Conservation (phyloP, 2,113 vertebrate species). For the Sminthopsis crassicaudata region DNA sequence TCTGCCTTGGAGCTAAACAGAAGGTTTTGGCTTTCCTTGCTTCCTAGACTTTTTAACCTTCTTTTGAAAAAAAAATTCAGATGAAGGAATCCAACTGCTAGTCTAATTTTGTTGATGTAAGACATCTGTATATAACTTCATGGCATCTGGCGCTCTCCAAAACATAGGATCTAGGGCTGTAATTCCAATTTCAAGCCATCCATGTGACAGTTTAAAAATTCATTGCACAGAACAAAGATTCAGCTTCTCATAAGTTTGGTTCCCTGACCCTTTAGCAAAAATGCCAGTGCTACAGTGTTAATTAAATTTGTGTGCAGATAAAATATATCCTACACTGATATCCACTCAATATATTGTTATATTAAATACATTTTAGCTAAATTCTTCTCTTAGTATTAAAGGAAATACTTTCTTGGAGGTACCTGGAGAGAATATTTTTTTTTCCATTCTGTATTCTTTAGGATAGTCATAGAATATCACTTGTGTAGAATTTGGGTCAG, state of each 20-base stretch:
- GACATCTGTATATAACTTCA: slow-evolving; percentile 53
- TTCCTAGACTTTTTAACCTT: slow-evolving; percentile 51
- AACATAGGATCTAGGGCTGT: slow-evolving; percentile 53
- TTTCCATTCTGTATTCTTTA: neutral
- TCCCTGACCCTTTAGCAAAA: neutral
- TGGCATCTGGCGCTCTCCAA: slow-evolving; percentile 52
- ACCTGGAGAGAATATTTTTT: neutral
- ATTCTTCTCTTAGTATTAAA: neutral
- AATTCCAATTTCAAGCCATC: slow-evolving; percentile 51
- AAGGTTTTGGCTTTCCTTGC: slow-evolving; percentile 51
- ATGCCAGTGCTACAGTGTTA: neutral
- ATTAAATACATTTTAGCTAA: slow-evolving; percentile 16
- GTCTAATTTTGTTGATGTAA: slow-evolving; percentile 59
- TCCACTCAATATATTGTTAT: neutral
- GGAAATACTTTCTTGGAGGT: neutral
- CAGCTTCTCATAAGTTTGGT: neutral
- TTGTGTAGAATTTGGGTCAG: neutral
- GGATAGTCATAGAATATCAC: neutral
- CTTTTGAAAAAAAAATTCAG: slow-evolving; percentile 62
- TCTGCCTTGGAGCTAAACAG: slow-evolving; percentile 32
- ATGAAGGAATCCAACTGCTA: slow-evolving; percentile 61
- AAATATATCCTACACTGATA: neutral
- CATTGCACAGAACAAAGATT: slow-evolving; percentile 22
- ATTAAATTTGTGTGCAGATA: neutral
- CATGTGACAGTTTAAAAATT: slow-evolving; percentile 47